These are phyloP conservation scores for Apotomis betuletana DNA, from an alignment of 2,888 invertebrate genomes.

Conservation along the genomic window DNA sequence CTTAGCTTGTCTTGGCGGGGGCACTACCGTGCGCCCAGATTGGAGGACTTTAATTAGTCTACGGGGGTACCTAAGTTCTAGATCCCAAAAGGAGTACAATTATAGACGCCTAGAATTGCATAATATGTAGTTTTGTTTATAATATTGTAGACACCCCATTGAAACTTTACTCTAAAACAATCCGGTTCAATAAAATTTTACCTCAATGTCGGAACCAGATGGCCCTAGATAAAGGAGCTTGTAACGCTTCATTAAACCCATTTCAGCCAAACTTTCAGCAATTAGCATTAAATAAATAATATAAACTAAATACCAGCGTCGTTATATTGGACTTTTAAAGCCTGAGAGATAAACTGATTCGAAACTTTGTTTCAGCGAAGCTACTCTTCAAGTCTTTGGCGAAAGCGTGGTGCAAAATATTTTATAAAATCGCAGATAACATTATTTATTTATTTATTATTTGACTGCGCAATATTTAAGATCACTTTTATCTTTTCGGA, in stretches of 20 bases:
- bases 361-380: conserved; percentile 54
- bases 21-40: too few relatives aligned
- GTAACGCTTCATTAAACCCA: conserved; percentile 11
- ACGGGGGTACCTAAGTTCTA: too few relatives aligned
- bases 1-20: too few relatives aligned
- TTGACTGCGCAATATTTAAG: too few relatives aligned
- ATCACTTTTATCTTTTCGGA: too few relatives aligned
- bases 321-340: conserved; percentile 53
- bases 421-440: not conserved
- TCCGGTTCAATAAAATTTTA: conserved; percentile 5
- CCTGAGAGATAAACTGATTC: conserved; percentile 58
- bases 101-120: too few relatives aligned
- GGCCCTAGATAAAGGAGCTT: conserved; percentile 3
- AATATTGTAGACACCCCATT: not conserved
- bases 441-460: too few relatives aligned
- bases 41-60: too few relatives aligned
- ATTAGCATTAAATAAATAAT: conserved; percentile 38
- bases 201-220: conserved; percentile 13
- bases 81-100: too few relatives aligned
- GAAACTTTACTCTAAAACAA: not conserved
- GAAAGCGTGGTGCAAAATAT: conserved; percentile 42
- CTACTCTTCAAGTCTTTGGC: conserved; percentile 50
- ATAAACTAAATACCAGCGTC: conserved; percentile 34
- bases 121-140: too few relatives aligned
- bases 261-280: conserved; percentile 27